Percentiles rank a stretch among this genome's conserved stretches.
Conservation (phyloP, 2,113 vertebrate species). For the Takifugu bimaculatus region DNA sequence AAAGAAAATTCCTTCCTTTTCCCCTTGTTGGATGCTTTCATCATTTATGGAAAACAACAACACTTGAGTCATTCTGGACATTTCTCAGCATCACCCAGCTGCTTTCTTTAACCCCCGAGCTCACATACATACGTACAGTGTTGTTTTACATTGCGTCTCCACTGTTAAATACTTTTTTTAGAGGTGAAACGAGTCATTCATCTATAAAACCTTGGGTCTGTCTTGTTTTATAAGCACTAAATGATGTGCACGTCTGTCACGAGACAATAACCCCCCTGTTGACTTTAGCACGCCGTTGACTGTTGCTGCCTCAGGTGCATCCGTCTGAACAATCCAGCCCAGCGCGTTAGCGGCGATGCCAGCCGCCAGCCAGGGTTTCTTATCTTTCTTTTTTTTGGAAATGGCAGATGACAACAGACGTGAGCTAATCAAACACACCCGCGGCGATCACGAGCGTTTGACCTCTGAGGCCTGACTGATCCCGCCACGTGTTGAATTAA, state of each 20-base stretch:
- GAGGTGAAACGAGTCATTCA: too few species aligned
- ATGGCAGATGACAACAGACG: conserved; percentile 21
- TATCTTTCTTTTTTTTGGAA: neutral
- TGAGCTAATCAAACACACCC: conserved; percentile 36
- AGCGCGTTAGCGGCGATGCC: conserved; percentile 48
- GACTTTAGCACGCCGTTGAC: conserved; percentile 25
- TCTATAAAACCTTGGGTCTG: too few species aligned
- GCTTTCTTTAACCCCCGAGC: too few species aligned
- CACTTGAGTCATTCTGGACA: conserved; percentile 29
- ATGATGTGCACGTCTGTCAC: neutral
- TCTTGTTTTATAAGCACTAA: too few species aligned
- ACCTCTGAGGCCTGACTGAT: conserved; percentile 26
- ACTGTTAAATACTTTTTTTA: too few species aligned
- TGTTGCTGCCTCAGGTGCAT: conserved; percentile 60
- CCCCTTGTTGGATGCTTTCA: neutral
- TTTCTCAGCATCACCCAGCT: neutral
- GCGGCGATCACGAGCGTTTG: conserved; percentile 6
- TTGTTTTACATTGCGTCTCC: too few species aligned
- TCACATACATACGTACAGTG: too few species aligned
- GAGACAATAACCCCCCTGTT: conserved; percentile 10
- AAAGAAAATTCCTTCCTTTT: conserved; percentile 7
- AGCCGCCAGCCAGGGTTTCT: neutral
- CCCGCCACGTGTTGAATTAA: conserved; percentile 1
- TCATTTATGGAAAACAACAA: neutral
- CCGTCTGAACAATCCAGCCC: conserved; percentile 43